Base-by-base conservation (phyloP, 2,888 invertebrate genomes). In the Nemoura dubitans region DNA sequence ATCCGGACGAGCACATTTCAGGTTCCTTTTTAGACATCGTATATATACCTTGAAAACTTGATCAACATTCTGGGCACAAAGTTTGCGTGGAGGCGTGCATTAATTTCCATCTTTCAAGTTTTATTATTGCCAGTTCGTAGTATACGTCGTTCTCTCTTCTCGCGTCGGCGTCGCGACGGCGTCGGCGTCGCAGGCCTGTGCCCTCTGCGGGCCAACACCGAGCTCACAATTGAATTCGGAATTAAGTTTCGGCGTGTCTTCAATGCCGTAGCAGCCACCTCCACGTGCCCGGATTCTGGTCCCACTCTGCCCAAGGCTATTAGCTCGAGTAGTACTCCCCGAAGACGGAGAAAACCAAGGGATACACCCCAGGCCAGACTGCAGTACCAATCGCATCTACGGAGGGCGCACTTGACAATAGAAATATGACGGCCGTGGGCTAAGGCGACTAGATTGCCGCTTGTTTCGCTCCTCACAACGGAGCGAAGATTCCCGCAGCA, bases 41-140 rank as follows among this genome's bases (percentile, higher is more conserved):
- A n/a, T n/a, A n/a, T 59, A 59, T 59, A 59, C 59, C 59, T 21
- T 59, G 59, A 59, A 59, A 59, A 59, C 59, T 59, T 59, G 59
- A 59, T 59, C 59, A 59, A 59, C 59, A 59, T 59, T 59, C 59
- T 59, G 59, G 59, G 59, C 59, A 59, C 59, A 59, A 59, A 59
- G 59, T 59, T 59, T 59, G 59, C 59, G 59, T 59, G 59, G 59
- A 59, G 59, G 59, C 59, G 59, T 59, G 59, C 59, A 59, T 59
- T 59, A 59, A 59, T 59, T 59, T 59, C 59, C 59, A 59, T 59
- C 59, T 59, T 59, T 59, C 59, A 59, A 59, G 59, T 59, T 59
- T 59, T 59, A 59, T 59, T 59, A 59, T 59, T 59, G 59, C 59
- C 59, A 21, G 59, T 59, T 59, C 59, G 59, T 59, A 59, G 59